Evolutionary conservation across 2,113 vertebrate species (phyloP), one percentile per base, ranked within the genome.

Genomic region (Girardinichthys multiradiatus): DNA sequence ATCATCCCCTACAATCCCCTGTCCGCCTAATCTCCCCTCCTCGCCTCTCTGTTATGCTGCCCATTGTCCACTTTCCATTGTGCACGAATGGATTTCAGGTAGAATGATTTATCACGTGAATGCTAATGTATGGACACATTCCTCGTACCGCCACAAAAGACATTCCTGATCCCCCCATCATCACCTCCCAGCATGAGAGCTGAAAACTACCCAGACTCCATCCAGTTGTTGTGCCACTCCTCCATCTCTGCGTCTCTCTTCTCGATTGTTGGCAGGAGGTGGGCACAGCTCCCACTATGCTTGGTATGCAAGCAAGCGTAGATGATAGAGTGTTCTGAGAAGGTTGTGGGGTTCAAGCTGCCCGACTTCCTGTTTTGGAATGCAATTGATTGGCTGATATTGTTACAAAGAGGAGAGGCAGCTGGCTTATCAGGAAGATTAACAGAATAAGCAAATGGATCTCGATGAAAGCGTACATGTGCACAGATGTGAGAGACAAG

Each of bases 351-450:
- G 57, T 82, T 80, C 48, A 65, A 79, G 58, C 37, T 17, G 26
- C 60, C 21, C 72, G 48, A 35, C 83, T 90, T 91, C 89, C 89
- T 91, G 86, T 91, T 90, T 86, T 68, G 79, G 51, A 62, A 67
- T 26, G 54, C 67, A 72, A 91, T 86, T 89, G 81, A 89, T 89
- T 82, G 67, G 74, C 62, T 61, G 76, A 35, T 51, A 77, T 84
- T 86, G 82, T 81, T 85, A 70, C 42, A 33, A 33, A 74, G 58
- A 60, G 62, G 39, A 28, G 39, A 28, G 39, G 42, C 57, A 58
- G n/a, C 26, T 1, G 26, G 67, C 68, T 80, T 73, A 87, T 86
- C 71, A 28, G 70, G 27, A 1, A 72, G 33, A 65, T 76, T 64
- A 75, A 72, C 75, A 62, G 64, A 64, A 59, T 51, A 57, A 24